phyloP scores from a whole-genome alignment of 2,888 invertebrate genomes.

The Stomorhina lunata region DNA sequence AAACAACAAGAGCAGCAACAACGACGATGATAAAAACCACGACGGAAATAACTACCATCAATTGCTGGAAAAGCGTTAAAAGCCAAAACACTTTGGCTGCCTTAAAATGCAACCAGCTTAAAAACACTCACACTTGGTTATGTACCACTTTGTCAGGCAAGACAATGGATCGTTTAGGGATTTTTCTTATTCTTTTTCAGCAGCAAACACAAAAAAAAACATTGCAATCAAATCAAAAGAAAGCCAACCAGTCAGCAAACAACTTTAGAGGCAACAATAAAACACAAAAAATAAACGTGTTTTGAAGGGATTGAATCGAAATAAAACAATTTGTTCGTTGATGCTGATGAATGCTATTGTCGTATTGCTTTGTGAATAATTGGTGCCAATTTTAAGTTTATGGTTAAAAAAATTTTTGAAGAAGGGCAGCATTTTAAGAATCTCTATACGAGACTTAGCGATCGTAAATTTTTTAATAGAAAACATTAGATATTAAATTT shows the following conservation, averaged over 20 bases:
- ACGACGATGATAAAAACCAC: no score
- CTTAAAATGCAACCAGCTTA: constrained; percentile 36
- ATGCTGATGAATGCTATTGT: neutral
- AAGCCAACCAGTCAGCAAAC: constrained; percentile 39
- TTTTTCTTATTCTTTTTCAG: constrained; percentile 24
- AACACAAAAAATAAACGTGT: constrained; percentile 30
- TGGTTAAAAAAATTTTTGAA: no score
- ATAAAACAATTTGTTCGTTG: constrained; percentile 1
- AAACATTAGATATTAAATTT: no score
- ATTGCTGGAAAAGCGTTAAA: constrained; percentile 60
- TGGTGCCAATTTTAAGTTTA: constrained; percentile 18
- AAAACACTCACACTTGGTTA: neutral
- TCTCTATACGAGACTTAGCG: no score
- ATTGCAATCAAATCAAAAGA: constrained; percentile 20
- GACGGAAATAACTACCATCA: constrained; percentile 50
- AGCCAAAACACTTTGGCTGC: constrained; percentile 54
- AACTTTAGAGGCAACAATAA: constrained; percentile 2
- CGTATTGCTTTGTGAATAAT: constrained; percentile 43
- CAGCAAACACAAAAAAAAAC: neutral
- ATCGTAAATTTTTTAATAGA: no score
- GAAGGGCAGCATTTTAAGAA: no score
- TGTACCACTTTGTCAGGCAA: constrained; percentile 22
- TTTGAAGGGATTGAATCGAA: constrained; percentile 25
- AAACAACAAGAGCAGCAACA: constrained; percentile 5
- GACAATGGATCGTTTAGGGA: constrained; percentile 48